phyloP scores from a whole-genome alignment of 2,888 invertebrate species.

The Tetragnatha montana region DNA sequence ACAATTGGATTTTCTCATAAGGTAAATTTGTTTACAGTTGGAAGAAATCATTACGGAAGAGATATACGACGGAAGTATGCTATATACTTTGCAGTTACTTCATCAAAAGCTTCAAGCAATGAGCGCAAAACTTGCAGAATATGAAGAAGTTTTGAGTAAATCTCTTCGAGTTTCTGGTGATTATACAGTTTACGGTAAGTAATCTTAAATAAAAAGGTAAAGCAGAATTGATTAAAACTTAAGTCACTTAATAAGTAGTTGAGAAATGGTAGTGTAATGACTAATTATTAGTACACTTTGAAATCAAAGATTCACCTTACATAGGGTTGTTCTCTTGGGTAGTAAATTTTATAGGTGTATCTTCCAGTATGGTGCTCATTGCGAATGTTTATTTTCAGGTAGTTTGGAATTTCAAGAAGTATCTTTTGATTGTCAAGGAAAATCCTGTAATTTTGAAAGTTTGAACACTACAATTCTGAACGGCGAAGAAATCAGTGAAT shows the following conservation, averaged over 20 bases:
- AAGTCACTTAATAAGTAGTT: no score
- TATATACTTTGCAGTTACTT: constrained; percentile 38
- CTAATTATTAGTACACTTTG: no score
- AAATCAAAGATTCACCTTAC: no score
- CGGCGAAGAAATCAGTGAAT: constrained; percentile 58
- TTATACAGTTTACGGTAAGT: constrained; percentile 59
- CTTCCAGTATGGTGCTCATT: no score
- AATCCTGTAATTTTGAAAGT: constrained; percentile 42
- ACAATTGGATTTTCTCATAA: neutral
- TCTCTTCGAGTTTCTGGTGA: constrained; percentile 47
- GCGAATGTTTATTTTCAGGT: constrained; percentile 23
- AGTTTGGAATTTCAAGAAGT: constrained; percentile 58
- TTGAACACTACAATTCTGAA: constrained; percentile 59
- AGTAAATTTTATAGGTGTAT: no score
- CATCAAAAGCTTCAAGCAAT: constrained; percentile 31
- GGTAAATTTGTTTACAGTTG: constrained; percentile 24
- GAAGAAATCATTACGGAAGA: constrained; percentile 42
- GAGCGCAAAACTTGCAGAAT: neutral
- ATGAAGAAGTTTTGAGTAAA: constrained; percentile 33
- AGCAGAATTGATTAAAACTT: no score
- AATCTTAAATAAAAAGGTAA: no score
- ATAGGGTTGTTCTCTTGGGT: no score
- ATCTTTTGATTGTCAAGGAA: constrained; percentile 52
- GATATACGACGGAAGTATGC: constrained; percentile 43
- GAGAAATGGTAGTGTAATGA: no score